These are phyloP conservation scores for Microtus montanus DNA, from an alignment of 2,113 vertebrate species.

Conservation along the genomic window DNA sequence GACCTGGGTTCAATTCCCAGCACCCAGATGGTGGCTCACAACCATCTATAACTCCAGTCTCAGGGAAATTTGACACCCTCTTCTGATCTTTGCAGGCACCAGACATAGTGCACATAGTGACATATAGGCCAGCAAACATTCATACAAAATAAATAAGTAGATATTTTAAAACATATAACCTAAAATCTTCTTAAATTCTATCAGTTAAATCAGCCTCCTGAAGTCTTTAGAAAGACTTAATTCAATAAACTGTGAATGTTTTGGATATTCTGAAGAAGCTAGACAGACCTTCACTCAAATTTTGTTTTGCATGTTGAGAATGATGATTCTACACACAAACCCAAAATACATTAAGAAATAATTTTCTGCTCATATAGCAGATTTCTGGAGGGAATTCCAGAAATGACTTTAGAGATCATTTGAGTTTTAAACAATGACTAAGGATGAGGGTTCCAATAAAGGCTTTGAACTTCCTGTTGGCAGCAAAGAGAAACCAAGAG, in stretches of 20 bases:
- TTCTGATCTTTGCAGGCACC: not conserved
- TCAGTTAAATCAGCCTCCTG: not conserved
- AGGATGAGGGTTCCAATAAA: not conserved
- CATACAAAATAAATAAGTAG: not conserved
- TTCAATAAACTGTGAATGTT: slow-evolving; percentile 7
- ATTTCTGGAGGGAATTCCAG: not conserved
- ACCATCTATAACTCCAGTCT: too few relatives aligned
- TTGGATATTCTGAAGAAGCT: not conserved
- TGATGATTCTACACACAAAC: not conserved
- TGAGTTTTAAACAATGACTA: not conserved
- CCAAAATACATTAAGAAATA: not conserved
- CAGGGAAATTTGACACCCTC: too few relatives aligned
- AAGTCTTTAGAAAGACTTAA: slow-evolving; percentile 42
- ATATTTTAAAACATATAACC: not conserved
- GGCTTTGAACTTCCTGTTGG: not conserved
- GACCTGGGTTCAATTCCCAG: not conserved
- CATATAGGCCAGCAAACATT: not conserved
- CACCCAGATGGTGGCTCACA: too few relatives aligned
- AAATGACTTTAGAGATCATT: slow-evolving; percentile 47
- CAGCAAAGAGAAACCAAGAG: not conserved
- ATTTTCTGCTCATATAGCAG: not conserved
- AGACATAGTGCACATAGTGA: not conserved
- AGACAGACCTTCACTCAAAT: not conserved
- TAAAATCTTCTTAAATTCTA: slow-evolving; percentile 40
- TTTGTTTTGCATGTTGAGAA: slow-evolving; percentile 15